Evolutionary conservation across 2,113 vertebrate genomes (phyloP), one percentile per base, ranked within the genome.

Genomic region (Platichthys stellatus): DNA sequence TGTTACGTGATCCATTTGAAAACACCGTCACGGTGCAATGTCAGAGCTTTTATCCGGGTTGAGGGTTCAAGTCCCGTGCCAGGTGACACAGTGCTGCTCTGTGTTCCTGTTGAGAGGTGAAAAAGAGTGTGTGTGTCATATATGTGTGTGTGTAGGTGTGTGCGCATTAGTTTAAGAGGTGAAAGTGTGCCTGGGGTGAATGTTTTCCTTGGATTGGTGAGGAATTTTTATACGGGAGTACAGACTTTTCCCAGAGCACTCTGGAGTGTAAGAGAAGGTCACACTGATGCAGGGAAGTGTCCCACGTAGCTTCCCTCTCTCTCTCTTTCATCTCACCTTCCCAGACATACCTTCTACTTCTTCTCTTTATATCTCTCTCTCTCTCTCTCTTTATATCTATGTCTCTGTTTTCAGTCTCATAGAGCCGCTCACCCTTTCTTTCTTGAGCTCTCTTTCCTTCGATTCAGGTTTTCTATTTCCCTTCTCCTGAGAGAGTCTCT

Each of bases 201-300:
- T 92, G 89, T 92, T 94, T 92, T 88, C 63, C 80, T 94, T 93
- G 91, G 93, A 92, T 47, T 53, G 26, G 28, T 45, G 63, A 63
- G 71, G 83, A 86, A 81, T 92, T 93, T 90, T 86, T 91, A 90
- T 89, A 81, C 63, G 3, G 63, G 81, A 88, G 86, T 89, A 90
- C 82, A 54, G 57, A 73, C 75, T 87, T 92, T 93, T 89, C 87
- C 84, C 85, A 80, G 72, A 86, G 78, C 62, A 18, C 77, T 88
- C 65, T 0, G 53, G 83, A 83, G 85, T 88, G 81, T 61, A 81
- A 35, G 78, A 51, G 70, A 72, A 84, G 88, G 88, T 88, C 82
- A 87, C 11, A 60, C 35, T 45, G 81, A 91, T 80, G 86, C 64
- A 81, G 74, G 28, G 14, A 82, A 84, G 73, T 49, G 77, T 82